These are phyloP conservation scores for Vannuccia rotundouncinata DNA, from an alignment of 2,888 invertebrate genomes.

Conservation along the genomic window DNA sequence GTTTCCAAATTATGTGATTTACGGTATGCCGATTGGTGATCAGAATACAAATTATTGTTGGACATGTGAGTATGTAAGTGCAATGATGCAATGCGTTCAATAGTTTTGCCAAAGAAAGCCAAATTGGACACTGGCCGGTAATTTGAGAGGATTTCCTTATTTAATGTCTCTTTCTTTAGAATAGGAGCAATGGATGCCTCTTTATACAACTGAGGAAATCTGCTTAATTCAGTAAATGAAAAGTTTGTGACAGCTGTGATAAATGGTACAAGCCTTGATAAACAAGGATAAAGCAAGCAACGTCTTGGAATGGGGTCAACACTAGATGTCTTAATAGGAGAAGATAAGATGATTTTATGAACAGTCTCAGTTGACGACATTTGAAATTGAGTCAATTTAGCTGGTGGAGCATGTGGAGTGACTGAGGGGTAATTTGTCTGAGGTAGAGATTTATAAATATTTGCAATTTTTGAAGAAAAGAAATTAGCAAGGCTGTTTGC, in stretches of 20 bases:
- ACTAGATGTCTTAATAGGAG: background rate
- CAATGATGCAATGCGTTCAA: background rate
- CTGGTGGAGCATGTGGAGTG: background rate
- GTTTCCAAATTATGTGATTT: background rate
- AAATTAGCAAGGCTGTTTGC: background rate
- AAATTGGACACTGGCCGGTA: background rate
- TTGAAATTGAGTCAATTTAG: background rate
- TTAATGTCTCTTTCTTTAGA: background rate
- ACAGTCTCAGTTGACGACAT: background rate
- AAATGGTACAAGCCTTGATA: background rate
- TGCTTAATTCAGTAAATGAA: background rate
- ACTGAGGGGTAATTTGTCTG: background rate
- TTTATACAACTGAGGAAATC: background rate
- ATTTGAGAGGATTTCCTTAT: background rate
- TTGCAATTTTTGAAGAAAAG: background rate
- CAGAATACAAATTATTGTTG: background rate
- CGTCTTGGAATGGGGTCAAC: background rate
- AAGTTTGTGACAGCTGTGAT: background rate
- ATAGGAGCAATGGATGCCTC: background rate
- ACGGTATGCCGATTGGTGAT: background rate
- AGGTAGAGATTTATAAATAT: background rate
- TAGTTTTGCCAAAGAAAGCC: background rate
- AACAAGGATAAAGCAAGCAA: background rate
- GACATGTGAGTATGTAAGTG: background rate
- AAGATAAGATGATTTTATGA: background rate